These are phyloP conservation scores for Eledona agricola DNA, from an alignment of 2,888 invertebrate species.

Conservation along the genomic window DNA sequence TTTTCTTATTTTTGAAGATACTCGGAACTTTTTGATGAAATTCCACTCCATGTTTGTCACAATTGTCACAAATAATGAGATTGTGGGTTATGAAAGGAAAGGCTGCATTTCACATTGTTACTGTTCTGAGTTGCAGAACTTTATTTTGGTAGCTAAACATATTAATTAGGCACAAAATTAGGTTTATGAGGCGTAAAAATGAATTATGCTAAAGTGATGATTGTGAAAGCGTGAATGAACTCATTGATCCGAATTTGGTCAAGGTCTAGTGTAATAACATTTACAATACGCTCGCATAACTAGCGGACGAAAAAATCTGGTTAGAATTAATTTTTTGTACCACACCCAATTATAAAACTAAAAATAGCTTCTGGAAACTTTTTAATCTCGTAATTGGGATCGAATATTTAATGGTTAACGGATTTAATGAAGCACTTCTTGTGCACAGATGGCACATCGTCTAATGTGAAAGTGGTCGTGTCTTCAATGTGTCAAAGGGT, in stretches of 20 bases:
- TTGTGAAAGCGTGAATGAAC: slow-evolving; percentile 6
- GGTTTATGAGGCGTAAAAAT: slow-evolving; percentile 4
- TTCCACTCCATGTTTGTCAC: no score
- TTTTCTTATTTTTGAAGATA: no score
- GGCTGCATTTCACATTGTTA: no score
- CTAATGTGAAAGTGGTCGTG: slow-evolving; percentile 32
- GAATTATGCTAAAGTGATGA: background rate
- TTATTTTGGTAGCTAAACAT: no score
- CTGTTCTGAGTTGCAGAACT: no score
- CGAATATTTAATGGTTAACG: no score
- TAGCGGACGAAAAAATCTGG: background rate
- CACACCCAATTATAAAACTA: background rate
- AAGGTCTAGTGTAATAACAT: slow-evolving; percentile 10
- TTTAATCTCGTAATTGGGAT: slow-evolving; percentile 1
- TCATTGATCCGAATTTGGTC: slow-evolving; percentile 2
- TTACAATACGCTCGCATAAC: background rate
- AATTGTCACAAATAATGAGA: no score
- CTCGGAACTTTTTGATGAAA: no score
- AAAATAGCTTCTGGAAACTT: background rate
- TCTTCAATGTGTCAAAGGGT: slow-evolving; percentile 34
- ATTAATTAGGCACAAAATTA: no score
- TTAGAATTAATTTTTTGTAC: background rate
- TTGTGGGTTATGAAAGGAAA: no score
- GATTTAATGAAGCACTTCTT: no score
- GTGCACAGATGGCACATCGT: slow-evolving; percentile 12